Base-by-base conservation (phyloP, 2,113 vertebrate species). In the Anthoscopus minutus region DNA sequence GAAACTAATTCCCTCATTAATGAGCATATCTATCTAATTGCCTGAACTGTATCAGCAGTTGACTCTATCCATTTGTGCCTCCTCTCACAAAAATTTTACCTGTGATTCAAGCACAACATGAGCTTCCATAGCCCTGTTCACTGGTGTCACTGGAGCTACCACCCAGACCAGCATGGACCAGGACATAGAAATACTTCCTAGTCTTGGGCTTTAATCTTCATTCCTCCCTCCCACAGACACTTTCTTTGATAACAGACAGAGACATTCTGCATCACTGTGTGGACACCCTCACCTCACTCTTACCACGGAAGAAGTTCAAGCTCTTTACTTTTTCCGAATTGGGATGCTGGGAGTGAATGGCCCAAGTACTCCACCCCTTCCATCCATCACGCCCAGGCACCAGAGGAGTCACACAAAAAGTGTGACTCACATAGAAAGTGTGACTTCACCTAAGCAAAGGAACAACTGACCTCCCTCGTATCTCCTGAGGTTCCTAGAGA, bases 291-390 rank as follows among this genome's bases (percentile, higher is more conserved):
- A 57, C n/a, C 27, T 60, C 18, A 11, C 21, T 61, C 8, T 42
- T 71, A 42, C 14, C 33, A 8, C 9, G 33, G 62, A 61, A 61
- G 13, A 71, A 81, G 45, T 28, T 56, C 53, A 66, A 66, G 22
- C 10, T 51, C n/a, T 37, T 28, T 7, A 16, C 53, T 61, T 62
- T 47, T 15, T 67, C 44, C 1, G 2, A n/a, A 57, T 10, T 62
- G 22, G 4, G 15, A 3, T 40, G 20, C 10, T 69, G 33, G 22
- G 33, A 66, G 14, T n/a, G 50, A 79, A 64, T 11, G 24, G 19
- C 17, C 9, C 0, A 1, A 48, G 35, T 11, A 47, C 10, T 22
- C 10, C 4, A 1, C 11, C 10, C 16, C 16, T 77, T 37, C 48
- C n/a, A 42, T 30, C 54, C 53, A 37, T 18, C 62, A 65, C 45